Conservation (phyloP, 37 sponge, comb jelly and placozoan species). For the Tethya wilhelma region DNA sequence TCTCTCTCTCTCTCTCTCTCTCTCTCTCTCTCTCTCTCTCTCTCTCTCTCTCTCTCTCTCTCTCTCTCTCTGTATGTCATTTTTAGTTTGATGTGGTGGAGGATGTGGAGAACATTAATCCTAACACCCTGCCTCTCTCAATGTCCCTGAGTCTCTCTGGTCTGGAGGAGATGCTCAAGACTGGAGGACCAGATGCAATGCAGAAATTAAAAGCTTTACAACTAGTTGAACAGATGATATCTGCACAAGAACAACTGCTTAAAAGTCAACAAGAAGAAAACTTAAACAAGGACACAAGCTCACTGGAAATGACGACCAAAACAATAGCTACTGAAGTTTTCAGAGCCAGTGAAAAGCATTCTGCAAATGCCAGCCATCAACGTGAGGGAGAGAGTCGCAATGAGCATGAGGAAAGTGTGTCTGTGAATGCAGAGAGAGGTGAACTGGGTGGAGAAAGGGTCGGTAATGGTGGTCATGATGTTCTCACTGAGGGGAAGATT, state of each 20-base stretch:
- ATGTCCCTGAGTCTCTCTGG: conserved; percentile 1
- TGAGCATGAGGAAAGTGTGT: neutral
- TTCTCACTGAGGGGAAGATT: neutral
- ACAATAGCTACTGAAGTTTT: too few relatives aligned
- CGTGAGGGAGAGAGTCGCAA: neutral
- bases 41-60: neutral
- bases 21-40: conserved; percentile 33
- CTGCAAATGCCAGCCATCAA: neutral
- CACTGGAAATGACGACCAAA: too few relatives aligned
- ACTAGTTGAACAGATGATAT: conserved; percentile 35
- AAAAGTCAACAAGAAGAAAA: too few relatives aligned
- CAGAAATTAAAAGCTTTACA: conserved; percentile 41
- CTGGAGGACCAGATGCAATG: neutral
- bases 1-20: conserved; percentile 48
- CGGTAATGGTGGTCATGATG: neutral
- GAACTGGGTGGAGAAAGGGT: neutral
- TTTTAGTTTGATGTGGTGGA: conserved; percentile 2
- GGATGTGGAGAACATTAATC: conserved; percentile 44
- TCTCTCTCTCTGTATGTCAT: conserved; percentile 8
- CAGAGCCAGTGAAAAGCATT: too few relatives aligned
- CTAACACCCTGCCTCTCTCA: conserved; percentile 27
- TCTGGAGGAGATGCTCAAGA: neutral
- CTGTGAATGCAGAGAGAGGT: neutral
- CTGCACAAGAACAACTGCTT: conserved; percentile 20
- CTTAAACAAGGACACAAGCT: too few relatives aligned